Base-by-base conservation (phyloP, 2,888 invertebrate species). In the Spicauda simplicius region DNA sequence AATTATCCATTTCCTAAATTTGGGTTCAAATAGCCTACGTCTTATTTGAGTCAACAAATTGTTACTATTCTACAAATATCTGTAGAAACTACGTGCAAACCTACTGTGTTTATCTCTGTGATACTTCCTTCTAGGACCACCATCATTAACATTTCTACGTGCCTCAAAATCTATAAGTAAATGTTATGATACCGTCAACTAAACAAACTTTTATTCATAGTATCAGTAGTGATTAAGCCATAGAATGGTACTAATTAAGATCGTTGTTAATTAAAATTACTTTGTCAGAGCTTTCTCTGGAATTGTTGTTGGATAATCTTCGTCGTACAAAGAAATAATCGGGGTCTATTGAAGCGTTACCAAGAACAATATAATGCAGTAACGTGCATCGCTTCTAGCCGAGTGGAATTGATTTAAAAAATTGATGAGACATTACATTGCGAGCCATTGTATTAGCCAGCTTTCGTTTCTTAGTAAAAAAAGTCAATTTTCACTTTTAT, bases 391-490 rank as follows among this genome's bases (percentile, higher is more conserved):
- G 78, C 75, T 73, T 77, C 75, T 76, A 80, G 80, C 71, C 74
- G 74, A 77, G 75, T 77, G 80, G 82, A 73, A 77, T 80, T 77
- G 79, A 80, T 84, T 81, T 80, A 80, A 82, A 81, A 66, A 66
- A 60, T 6, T 59, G 60, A 81, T 81, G 81, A 80, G 81, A 80
- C 80, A 69, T 69, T 55, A 75, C 79, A 77, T 77, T 79, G 76
- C 76, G 76, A 82, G 77, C 82, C 76, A 85, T 85, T 84, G 80
- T 82, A 82, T 83, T 78, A 80, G 79, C 80, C 75, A 74, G 83
- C 87, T 89, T 87, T 88, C 87, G 73, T 82, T 85, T 85, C 75
- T 77, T 76, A 79, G 82, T 25, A 85, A 86, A 85, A 87, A 84
- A 78, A 67, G 65, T 58, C 74, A 66, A 69, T 66, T 75, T 80